Evolutionary conservation across 2,888 invertebrate species (phyloP).

Genomic region (Helicoverpa assulta): DNA sequence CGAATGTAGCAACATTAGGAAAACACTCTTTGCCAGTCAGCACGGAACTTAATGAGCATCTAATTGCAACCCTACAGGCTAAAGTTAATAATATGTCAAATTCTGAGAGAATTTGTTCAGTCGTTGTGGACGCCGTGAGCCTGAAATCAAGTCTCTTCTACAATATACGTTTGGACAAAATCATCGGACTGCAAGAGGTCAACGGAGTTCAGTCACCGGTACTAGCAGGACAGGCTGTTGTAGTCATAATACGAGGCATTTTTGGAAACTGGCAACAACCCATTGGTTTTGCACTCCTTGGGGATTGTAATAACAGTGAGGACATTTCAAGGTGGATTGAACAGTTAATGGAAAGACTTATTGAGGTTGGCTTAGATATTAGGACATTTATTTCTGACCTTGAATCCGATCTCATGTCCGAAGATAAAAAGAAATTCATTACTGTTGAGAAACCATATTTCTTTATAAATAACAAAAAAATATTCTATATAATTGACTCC

Average conservation of each 20-base stretch:
- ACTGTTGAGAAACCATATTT: constrained; percentile 61
- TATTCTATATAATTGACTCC: constrained; percentile 66
- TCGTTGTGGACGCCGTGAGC: constrained; percentile 51
- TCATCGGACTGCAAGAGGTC: constrained; percentile 64
- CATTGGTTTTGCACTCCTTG: constrained; percentile 59
- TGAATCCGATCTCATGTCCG: constrained; percentile 53
- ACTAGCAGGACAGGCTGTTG: constrained; percentile 60
- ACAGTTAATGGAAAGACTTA: constrained; percentile 57
- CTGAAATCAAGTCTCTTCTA: constrained; percentile 62
- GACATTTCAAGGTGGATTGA: constrained; percentile 59
- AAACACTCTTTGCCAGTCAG: constrained; percentile 51
- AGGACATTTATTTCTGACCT: constrained; percentile 59
- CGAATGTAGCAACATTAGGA: constrained; percentile 47
- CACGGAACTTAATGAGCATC: constrained; percentile 53
- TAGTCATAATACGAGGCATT: constrained; percentile 61
- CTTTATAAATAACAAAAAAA: constrained; percentile 59
- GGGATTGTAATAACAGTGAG: constrained; percentile 52
- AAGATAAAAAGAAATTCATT: constrained; percentile 51
- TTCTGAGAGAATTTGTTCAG: constrained; percentile 57
- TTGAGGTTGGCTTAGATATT: constrained; percentile 61
- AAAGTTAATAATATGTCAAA: constrained; percentile 55
- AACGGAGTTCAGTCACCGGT: constrained; percentile 55
- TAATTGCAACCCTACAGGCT: constrained; percentile 56
- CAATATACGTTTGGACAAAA: constrained; percentile 59
- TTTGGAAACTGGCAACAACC: constrained; percentile 62